Evolutionary conservation across 2,113 vertebrate genomes (phyloP).

Genomic region (Epinephelus cyanopodus): DNA sequence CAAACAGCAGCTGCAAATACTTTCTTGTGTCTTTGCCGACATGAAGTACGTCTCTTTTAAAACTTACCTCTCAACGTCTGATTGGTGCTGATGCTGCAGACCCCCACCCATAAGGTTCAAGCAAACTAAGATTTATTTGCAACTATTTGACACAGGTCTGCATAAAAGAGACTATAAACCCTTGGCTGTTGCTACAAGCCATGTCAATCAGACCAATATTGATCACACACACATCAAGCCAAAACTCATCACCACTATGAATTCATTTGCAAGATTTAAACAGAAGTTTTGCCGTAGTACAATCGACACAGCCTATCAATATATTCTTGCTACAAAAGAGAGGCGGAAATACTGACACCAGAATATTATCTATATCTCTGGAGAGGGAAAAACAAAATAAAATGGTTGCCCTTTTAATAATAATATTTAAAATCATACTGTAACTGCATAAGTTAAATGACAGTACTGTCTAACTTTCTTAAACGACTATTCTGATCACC

Average conservation of each 20-base stretch:
- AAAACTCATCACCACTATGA: conserved; percentile 69
- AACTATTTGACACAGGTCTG: conserved; percentile 66
- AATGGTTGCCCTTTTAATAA: conserved; percentile 44
- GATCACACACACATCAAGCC: conserved; percentile 62
- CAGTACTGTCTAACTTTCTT: conserved; percentile 56
- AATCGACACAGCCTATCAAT: conserved; percentile 69
- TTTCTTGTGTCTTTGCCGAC: neutral
- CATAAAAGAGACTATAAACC: conserved; percentile 44
- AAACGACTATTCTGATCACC: conserved; percentile 67
- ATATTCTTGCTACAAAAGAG: conserved; percentile 73
- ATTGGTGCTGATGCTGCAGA: neutral
- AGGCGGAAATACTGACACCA: conserved; percentile 70
- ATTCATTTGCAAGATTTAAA: conserved; percentile 72
- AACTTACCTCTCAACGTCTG: conserved; percentile 33
- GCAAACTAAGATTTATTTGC: conserved; percentile 47
- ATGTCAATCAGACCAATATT: conserved; percentile 52
- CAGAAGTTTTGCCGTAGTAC: conserved; percentile 56
- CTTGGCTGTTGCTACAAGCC: conserved; percentile 69
- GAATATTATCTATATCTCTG: conserved; percentile 54
- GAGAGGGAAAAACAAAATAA: conserved; percentile 24
- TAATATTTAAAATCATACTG: conserved; percentile 46
- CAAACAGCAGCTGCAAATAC: conserved; percentile 65
- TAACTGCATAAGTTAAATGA: conserved; percentile 68
- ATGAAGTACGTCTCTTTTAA: neutral
- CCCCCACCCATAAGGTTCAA: conserved; percentile 11